Evolutionary conservation across 2,797 vertebrate genomes (phyloP).

Genomic region (Crenuchus spilurus): DNA sequence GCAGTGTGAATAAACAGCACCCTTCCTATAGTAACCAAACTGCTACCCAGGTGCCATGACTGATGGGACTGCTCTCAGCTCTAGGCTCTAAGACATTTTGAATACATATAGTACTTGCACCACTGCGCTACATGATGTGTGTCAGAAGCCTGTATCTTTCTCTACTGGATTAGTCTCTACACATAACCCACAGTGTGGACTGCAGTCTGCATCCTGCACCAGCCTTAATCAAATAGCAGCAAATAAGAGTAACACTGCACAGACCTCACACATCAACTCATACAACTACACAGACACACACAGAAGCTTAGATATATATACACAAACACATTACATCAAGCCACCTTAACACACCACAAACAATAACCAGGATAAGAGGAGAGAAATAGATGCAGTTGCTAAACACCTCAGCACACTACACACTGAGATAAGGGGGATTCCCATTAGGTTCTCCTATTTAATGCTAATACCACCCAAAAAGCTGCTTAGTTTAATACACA

Average conservation of each 20-base stretch:
- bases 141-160: conserved; percentile 8
- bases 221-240: conserved; percentile 34
- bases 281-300: conserved; percentile 23
- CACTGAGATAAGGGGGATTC: conserved; percentile 42
- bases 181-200: conserved; percentile 35
- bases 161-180: conserved; percentile 41
- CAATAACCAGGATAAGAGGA: neutral
- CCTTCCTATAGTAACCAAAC: too few species aligned
- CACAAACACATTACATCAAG: conserved; percentile 3
- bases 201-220: conserved; percentile 23
- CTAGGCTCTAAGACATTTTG: too few species aligned
- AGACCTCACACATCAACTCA: conserved; percentile 40
- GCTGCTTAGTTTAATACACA: conserved; percentile 50
- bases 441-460: conserved; percentile 46
- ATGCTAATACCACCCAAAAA: conserved; percentile 50
- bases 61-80: too few species aligned
- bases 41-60: too few species aligned
- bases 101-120: too few species aligned
- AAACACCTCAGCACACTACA: conserved; percentile 3
- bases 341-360: conserved; percentile 16
- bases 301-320: too few species aligned
- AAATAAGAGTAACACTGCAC: conserved; percentile 31
- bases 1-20: too few species aligned
- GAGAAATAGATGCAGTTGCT: conserved; percentile 25
- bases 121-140: neutral